Base-by-base conservation (phyloP, 1,140 invertebrate genomes). In the Phymastichus coffea region DNA sequence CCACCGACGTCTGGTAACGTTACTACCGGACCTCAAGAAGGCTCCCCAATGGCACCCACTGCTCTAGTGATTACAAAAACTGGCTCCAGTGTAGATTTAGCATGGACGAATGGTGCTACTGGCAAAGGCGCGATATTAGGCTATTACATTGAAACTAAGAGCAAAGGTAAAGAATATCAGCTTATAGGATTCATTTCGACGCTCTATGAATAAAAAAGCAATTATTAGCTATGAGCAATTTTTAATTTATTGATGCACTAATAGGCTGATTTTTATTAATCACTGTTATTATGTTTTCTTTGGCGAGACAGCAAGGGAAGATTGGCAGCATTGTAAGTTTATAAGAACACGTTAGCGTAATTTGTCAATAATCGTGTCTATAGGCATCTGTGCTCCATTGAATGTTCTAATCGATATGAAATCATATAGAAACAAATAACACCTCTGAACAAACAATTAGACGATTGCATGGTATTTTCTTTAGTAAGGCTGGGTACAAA, bases 1-100 rank as follows among this genome's bases (percentile, higher is more conserved):
- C 91, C 90, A 1, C 82, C 88, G 7, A 78, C 88, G 12, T 84
- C 82, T 35, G 89, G 85, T 51, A 95, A 94, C 77, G 90, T 95
- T 4, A 96, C 91, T 6, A 97, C 94, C 1, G 95, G 95, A 20
- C 94, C 95, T n/a, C 95, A 97, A 76, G 84, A 88, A 70, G 95
- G 93, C 30, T 95, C 94, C 0, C 95, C 96, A 15, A 85, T 85
- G 30, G 80, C 86, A 15, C 91, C 92, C 0, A 87, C 83, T 44
- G 86, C 88, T 69, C 83, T 97, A 3, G 81, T 75, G 15, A 73
- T 97, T 3, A 81, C 83, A 10, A 90, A 91, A 76, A 92, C 91
- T 19, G 84, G 89, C n/a, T 90, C 91, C 3, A 89, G 87, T 69
- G 87, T 98, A 30, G 88, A 89, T 66, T 81, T 98, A 64, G 85